Percentiles rank a stretch among this genome's conserved stretches.
Conservation (phyloP, 2,888 invertebrate species). For the Podotricha telesiphe region DNA sequence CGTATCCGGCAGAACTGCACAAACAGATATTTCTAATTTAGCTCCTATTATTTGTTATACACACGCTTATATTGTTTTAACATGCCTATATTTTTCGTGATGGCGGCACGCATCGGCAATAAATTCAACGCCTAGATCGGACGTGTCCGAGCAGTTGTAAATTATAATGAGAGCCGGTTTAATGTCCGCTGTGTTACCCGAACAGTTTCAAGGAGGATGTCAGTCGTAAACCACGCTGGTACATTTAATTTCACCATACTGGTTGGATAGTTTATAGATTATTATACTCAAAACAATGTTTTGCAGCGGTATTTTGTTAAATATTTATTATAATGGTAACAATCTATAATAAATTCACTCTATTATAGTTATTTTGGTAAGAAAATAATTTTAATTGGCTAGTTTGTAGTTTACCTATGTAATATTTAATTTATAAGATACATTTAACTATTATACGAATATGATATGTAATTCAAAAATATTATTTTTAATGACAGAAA, state of each 20-base stretch:
- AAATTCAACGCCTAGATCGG: conserved; percentile 74
- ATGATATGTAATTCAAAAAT: too few species aligned
- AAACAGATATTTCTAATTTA: conserved; percentile 47
- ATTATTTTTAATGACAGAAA: too few species aligned
- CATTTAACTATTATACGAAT: too few species aligned
- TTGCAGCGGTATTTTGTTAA: conserved; percentile 46
- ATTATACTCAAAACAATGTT: conserved; percentile 54
- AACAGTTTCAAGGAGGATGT: conserved; percentile 71
- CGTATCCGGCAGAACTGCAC: conserved; percentile 89
- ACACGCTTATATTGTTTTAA: conserved; percentile 58
- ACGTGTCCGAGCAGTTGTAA: conserved; percentile 71
- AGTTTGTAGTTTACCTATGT: too few species aligned
- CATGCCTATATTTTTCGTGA: conserved; percentile 68
- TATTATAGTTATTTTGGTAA: background rate
- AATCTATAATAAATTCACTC: background rate
- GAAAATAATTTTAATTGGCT: background rate
- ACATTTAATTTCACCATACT: conserved; percentile 77
- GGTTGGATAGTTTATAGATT: conserved; percentile 67
- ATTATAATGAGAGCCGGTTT: conserved; percentile 80
- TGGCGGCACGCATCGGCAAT: conserved; percentile 67
- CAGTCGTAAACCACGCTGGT: conserved; percentile 76
- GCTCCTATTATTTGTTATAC: conserved; percentile 31
- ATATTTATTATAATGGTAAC: background rate
- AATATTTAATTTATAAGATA: too few species aligned
- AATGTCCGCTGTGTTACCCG: conserved; percentile 56